Base-by-base conservation (phyloP, 2,113 vertebrate genomes). In the Tricholaema leucomelas region DNA sequence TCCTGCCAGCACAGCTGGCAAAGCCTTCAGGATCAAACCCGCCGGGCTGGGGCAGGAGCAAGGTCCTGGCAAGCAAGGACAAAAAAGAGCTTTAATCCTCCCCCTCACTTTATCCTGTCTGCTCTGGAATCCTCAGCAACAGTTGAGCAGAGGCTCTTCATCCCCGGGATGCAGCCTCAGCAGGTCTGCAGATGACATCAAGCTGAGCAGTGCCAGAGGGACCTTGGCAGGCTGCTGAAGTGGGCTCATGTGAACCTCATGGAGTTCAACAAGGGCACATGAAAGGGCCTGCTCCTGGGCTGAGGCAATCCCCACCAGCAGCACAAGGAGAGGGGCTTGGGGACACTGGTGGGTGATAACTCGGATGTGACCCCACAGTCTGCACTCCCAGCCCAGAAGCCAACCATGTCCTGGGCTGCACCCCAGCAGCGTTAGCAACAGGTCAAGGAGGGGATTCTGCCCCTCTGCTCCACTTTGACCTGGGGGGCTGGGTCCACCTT, bases 351-450 rank as follows among this genome's bases (percentile, higher is more conserved):
- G 61, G 42, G 42, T 18, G 81, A 50, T 33, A 58, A 24, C 20
- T 3, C 5, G 15, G 19, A 35, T 12, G 14, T 12, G 31, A 61
- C 7, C 27, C 0, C 1, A n/a, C 30, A 54, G 20, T 2, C 6
- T 35, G 59, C 1, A 0, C 35, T 60, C 2, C 1, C 30, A n/a
- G 35, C 2, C 1, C 30, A n/a, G 35, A 35, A 44, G 25, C 38
- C 48, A 19, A 9, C 15, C 2, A 1, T 10, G 5, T 6, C 21
- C 69, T 17, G 38, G 59, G 59, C 21, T 31, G 50, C 70, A 40
- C 8, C 48, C 14, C 7, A 21, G 50, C 23, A 40, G 44, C 10
- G 3, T 33, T 42, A 55, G 9, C 78, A 69, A 63, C 55, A n/a
- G 52, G 36, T 8, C 19, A 40, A 35, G 28, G 50, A 40, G 27